A percentile compares a stretch with the other conserved stretches of the same genome.
phyloP scores from a whole-genome alignment of 1,140 invertebrate species.

The Vanessa tameamea region DNA sequence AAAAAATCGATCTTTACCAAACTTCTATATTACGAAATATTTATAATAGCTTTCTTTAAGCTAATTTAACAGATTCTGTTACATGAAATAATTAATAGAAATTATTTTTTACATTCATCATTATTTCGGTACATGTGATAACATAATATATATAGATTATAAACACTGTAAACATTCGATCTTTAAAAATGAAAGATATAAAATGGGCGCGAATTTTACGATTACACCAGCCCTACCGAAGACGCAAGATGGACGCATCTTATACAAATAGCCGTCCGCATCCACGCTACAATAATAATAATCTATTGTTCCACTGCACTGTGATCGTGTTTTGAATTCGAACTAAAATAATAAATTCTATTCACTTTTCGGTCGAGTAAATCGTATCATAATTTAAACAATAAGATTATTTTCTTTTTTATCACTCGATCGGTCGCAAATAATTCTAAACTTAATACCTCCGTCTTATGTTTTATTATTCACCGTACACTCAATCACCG shows the following conservation, averaged over 20 bases:
- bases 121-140: too few species aligned
- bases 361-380: constrained; percentile 23
- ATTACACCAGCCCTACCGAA: constrained; percentile 24
- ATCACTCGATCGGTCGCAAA: not conserved
- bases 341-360: constrained; percentile 30
- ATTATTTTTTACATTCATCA: too few species aligned
- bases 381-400: constrained; percentile 4
- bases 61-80: too few species aligned
- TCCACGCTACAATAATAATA: constrained; percentile 43
- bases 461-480: not conserved
- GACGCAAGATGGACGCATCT: constrained; percentile 40
- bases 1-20: not conserved
- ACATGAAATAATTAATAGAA: too few species aligned
- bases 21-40: not conserved
- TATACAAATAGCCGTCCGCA: constrained; percentile 40
- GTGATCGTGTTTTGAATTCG: constrained; percentile 32
- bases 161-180: too few species aligned
- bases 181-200: too few species aligned
- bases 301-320: constrained; percentile 38
- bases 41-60: too few species aligned
- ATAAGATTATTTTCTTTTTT: not conserved
- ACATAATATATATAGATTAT: too few species aligned
- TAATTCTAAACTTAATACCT: not conserved
- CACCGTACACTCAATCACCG: not conserved
- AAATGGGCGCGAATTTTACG: not conserved